Evolutionary conservation across 2,797 vertebrate species (phyloP).

Genomic region (Eidolon dupreanum): DNA sequence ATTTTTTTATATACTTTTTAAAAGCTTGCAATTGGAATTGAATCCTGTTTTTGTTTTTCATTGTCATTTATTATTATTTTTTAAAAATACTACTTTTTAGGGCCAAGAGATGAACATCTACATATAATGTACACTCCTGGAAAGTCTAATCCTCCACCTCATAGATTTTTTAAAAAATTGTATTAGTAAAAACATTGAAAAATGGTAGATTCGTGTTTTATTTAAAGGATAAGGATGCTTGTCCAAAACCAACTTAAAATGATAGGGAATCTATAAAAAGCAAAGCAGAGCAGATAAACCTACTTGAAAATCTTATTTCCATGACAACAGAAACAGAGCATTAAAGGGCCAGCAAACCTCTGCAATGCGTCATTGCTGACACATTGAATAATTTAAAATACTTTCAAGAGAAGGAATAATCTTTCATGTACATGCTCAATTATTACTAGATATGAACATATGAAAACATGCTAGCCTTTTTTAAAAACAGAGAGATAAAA

Average conservation of each 20-base stretch:
- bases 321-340: constrained; percentile 85
- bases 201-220: constrained; percentile 61
- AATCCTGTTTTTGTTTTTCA: not conserved
- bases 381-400: not conserved
- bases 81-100: not conserved
- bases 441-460: not conserved
- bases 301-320: constrained; percentile 83
- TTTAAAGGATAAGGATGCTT: constrained; percentile 70
- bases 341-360: constrained; percentile 80
- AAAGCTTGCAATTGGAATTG: not conserved
- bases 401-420: not conserved
- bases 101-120: not conserved
- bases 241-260: constrained; percentile 80
- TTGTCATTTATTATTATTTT: not conserved
- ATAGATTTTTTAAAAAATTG: constrained; percentile 61
- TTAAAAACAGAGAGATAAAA: not conserved
- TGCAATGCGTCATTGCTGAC: constrained; percentile 58
- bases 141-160: not conserved
- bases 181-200: constrained; percentile 63
- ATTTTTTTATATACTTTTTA: not conserved
- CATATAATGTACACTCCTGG: not conserved
- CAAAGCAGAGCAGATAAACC: constrained; percentile 80
- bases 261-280: constrained; percentile 84
- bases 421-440: not conserved
- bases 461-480: not conserved